Conservation (phyloP, 2,113 vertebrate genomes). For the Heteronetta atricapilla region DNA sequence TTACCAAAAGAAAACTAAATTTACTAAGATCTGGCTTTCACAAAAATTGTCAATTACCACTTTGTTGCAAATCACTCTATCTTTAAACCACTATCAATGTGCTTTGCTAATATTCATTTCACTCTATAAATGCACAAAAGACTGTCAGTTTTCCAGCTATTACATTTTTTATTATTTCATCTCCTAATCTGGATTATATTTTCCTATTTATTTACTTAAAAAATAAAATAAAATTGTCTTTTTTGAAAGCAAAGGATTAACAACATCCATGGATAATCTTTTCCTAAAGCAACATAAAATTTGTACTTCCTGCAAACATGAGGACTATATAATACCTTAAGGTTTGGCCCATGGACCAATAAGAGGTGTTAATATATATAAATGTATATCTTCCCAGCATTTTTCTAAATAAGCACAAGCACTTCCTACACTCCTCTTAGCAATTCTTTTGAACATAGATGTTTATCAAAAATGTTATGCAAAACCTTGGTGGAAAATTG, state of each 20-base stretch:
- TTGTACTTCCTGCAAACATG: background rate
- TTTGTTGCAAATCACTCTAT: conserved; percentile 23
- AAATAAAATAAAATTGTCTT: background rate
- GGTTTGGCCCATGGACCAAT: background rate
- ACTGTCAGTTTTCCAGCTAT: background rate
- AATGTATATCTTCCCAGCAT: background rate
- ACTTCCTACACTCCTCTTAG: background rate
- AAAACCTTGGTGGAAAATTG: background rate
- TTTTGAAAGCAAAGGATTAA: conserved; percentile 19
- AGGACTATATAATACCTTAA: background rate
- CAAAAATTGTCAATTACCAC: conserved; percentile 51
- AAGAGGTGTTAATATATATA: background rate
- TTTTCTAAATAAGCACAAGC: background rate
- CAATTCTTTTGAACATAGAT: background rate
- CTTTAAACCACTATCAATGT: background rate
- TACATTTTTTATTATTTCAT: conserved; percentile 32
- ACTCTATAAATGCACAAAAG: conserved; percentile 48
- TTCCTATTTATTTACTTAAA: conserved; percentile 36
- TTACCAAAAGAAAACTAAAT: conserved; percentile 49
- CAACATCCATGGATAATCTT: background rate
- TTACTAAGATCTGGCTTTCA: conserved; percentile 31
- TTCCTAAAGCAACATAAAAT: background rate
- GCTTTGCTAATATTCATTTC: conserved; percentile 22
- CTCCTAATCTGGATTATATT: conserved; percentile 26
- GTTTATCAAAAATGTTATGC: background rate